Evolutionary conservation across 2,888 invertebrate species (phyloP), one percentile per base, ranked within the genome.

Genomic region (Andrena hattorfiana): DNA sequence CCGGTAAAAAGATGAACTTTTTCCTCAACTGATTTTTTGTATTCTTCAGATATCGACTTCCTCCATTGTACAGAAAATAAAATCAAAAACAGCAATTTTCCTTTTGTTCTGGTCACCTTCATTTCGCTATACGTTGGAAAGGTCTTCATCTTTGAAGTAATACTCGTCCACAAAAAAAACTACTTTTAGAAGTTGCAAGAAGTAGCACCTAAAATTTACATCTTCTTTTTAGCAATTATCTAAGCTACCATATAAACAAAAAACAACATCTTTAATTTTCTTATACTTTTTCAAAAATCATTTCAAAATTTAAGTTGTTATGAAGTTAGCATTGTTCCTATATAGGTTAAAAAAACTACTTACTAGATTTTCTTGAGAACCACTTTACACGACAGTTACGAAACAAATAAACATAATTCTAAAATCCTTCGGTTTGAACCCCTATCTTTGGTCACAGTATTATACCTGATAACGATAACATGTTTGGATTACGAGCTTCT

Each of bases 141-240:
- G 28, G 2, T 51, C 66, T 26, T 26, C 26, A n/a, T 67, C 51
- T 51, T 66, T 66, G 8, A 66, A 66, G 20, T 8, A n/a, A 51
- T 66, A 51, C n/a, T 67, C 2, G n/a, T 51, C 66, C 30, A 67
- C 4, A 67, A 67, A 67, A 51, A 20, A 30, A 51, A 20, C 20
- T 48, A 35, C 8, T 56, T 23, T 26, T 56, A 1, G 10, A 56
- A 56, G 13, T 42, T 56, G 26, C 26, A 23, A 56, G 56, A 56
- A 10, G 23, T 56, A 16, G 35, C 8, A 42, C 0, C 23, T 42
- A 20, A 63, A 63, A 8, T 32, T 7, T 42, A 42, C 35, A 35
- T 23, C 16, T 2, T 20, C 4, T 32, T 20, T 32, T 42, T 32
- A 20, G 10, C 4, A 35, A 35, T 13, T 63, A 35, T 20, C 5